Base-by-base conservation (phyloP, 2,113 vertebrate species). In the Syrmaticus mikado region DNA sequence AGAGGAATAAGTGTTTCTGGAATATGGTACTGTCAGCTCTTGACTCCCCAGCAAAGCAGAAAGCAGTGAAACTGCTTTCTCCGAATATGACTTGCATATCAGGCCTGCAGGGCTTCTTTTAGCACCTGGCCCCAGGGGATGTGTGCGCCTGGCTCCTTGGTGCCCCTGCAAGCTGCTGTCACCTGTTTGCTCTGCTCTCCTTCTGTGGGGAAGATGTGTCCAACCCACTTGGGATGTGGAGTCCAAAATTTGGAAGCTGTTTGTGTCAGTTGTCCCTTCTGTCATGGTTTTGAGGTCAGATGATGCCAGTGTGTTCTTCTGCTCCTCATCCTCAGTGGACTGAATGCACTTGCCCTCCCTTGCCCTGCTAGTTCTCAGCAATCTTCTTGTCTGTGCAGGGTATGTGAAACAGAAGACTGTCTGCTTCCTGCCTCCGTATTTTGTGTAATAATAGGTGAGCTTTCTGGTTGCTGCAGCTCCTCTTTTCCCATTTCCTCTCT, bases 241-340 rank as follows among this genome's bases (percentile, higher is more conserved):
- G 71, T 34, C 40, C 92, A 87, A 93, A 82, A 24, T 13, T 74
- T 79, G 62, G 60, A 92, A 85, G 67, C 41, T 16, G 45, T 36
- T 91, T 71, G 13, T 45, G 75, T 55, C 13, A 5, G 43, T 50
- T 79, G 85, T 92, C 78, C 87, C 60, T 87, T 74, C 30, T 68
- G 66, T 53, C 48, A 27, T 30, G 43, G 46, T 90, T 93, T 57
- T 78, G 62, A 79, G 64, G 78, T 93, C 67, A 87, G 67, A 38
- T 41, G 70, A 62, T 89, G 40, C 73, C 50, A 53, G 27, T 0
- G 0, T 87, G 34, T 76, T 61, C 57, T 34, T 34, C 41, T 79
- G 5, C 58, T 87, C 64, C 32, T 90, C 70, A 13, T 28, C 41
- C 30, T 82, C 57, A 48, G 34, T 60, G 43, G 58, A 61, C 77